phyloP scores from a whole-genome alignment of 2,797 vertebrate species.

The Crenuchus spilurus region DNA sequence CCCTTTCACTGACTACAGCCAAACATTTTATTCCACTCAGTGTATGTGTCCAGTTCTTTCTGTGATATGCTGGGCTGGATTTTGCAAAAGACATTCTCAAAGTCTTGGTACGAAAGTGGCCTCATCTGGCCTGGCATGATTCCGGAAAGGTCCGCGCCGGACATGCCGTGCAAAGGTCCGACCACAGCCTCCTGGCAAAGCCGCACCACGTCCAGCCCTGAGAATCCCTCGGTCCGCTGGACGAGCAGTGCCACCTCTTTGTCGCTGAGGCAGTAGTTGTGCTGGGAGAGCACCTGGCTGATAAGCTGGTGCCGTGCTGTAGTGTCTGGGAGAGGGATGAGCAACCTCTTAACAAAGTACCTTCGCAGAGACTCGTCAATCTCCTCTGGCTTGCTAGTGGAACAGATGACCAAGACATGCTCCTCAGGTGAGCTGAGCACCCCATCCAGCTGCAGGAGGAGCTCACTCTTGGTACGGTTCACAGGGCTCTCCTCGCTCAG shows the following conservation, averaged over 20 bases:
- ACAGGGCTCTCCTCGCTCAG: conserved; percentile 92
- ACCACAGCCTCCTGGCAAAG: conserved; percentile 96
- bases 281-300: conserved; percentile 97
- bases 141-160: conserved; percentile 89
- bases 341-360: conserved; percentile 97
- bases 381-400: conserved; percentile 98
- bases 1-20: conserved; percentile 94
- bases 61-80: conserved; percentile 99
- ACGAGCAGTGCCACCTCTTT: conserved; percentile 97
- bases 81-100: conserved; percentile 99
- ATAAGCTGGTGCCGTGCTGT: conserved; percentile 98
- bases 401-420: conserved; percentile 96
- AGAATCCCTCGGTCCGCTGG: conserved; percentile 98
- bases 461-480: conserved; percentile 92
- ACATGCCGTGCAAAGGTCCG: conserved; percentile 91
- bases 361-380: conserved; percentile 96
- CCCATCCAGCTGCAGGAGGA: conserved; percentile 96
- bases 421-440: conserved; percentile 93
- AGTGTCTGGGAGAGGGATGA: conserved; percentile 96
- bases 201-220: conserved; percentile 93
- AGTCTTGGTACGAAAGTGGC: conserved; percentile 97
- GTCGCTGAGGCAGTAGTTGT: conserved; percentile 99
- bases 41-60: conserved; percentile 98
- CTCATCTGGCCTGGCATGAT: conserved; percentile 96
- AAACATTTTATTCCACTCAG: conserved; percentile 99